Conservation (phyloP, 2,113 vertebrate species). For the Sinocyclocheilus anshuiensis region DNA sequence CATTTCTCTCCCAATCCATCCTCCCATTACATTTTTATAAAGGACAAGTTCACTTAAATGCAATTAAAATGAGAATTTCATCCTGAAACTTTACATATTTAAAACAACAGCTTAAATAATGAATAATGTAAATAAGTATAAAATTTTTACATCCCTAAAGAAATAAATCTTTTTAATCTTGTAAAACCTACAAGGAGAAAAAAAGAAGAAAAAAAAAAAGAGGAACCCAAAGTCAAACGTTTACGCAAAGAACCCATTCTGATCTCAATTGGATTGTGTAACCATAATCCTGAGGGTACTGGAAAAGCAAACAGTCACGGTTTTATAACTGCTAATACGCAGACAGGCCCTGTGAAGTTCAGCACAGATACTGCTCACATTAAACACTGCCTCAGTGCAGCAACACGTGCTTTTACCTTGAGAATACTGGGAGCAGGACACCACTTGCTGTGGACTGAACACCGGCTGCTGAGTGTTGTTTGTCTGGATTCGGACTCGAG, state of each 20-base stretch:
- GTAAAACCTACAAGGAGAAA: neutral
- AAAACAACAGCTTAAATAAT: no score
- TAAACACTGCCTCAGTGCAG: neutral
- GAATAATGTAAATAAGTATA: no score
- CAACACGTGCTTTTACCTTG: slow-evolving; percentile 80
- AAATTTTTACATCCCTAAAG: no score
- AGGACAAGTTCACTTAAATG: no score
- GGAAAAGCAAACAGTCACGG: neutral
- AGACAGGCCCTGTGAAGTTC: neutral
- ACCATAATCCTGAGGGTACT: neutral
- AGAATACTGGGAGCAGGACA: slow-evolving; percentile 93
- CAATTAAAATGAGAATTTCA: no score
- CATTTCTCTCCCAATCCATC: no score
- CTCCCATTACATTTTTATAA: no score
- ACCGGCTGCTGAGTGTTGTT: slow-evolving; percentile 85
- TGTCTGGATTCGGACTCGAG: slow-evolving; percentile 87
- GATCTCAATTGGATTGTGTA: slow-evolving; percentile 6
- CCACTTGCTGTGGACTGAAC: slow-evolving; percentile 90
- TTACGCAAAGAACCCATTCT: neutral
- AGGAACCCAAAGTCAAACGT: neutral
- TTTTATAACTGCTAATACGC: neutral
- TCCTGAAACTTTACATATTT: no score
- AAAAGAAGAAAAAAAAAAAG: neutral
- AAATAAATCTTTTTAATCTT: neutral
- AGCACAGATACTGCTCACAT: neutral